Evolutionary conservation across 2,113 vertebrate species (phyloP).

Genomic region (Petrocephalus zakoni): DNA sequence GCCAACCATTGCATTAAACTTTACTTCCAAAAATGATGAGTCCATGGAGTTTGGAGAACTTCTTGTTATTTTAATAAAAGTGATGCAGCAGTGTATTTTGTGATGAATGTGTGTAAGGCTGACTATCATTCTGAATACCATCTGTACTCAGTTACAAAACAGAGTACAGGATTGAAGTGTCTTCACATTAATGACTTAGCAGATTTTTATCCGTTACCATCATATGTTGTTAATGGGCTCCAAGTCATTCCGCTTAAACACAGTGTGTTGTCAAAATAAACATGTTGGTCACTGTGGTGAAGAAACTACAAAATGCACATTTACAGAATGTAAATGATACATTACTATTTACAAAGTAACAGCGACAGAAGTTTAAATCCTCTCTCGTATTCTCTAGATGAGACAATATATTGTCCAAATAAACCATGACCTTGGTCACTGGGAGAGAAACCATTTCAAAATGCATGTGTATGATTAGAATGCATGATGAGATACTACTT

Average conservation of each 20-base stretch:
- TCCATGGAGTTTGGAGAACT: too few species aligned
- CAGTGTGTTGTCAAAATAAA: constrained; percentile 34
- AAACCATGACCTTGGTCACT: too few species aligned
- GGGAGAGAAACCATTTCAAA: background rate
- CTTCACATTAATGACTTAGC: constrained; percentile 14
- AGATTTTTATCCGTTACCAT: constrained; percentile 37
- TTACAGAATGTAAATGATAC: too few species aligned
- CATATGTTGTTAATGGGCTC: constrained; percentile 28
- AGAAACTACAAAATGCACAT: background rate
- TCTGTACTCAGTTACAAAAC: background rate
- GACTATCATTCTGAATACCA: background rate
- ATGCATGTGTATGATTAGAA: constrained; percentile 18
- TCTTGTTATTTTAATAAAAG: background rate
- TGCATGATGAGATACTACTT: constrained; percentile 15
- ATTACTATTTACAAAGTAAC: too few species aligned
- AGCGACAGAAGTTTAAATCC: too few species aligned
- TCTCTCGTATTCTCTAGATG: too few species aligned
- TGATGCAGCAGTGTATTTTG: background rate
- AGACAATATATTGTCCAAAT: too few species aligned
- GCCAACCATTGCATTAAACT: too few species aligned
- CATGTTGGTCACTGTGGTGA: background rate
- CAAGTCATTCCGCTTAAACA: constrained; percentile 37
- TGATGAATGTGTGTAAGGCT: background rate
- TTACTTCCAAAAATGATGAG: too few species aligned
- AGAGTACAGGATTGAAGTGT: background rate